phyloP scores from a whole-genome alignment of 2,888 invertebrate species.

The Mesorhabditis belari region DNA sequence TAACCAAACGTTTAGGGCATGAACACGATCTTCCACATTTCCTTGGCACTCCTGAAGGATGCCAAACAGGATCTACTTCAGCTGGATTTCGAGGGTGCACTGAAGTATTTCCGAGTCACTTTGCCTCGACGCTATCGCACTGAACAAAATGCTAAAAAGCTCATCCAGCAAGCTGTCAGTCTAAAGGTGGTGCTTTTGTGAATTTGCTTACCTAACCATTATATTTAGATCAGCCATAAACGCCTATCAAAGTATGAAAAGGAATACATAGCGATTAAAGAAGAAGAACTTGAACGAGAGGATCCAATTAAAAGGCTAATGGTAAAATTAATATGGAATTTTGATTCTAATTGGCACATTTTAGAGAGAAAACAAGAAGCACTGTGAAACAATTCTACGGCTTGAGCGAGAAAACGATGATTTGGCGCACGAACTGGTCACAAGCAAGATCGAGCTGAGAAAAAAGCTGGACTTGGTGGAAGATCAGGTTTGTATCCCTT shows the following conservation, averaged over 20 bases:
- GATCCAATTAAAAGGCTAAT: slow-evolving; percentile 58
- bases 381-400: slow-evolving; percentile 58
- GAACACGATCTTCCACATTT: slow-evolving; percentile 90
- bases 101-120: slow-evolving; percentile 90
- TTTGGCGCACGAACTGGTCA: slow-evolving; percentile 61
- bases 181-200: slow-evolving; percentile 65
- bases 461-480: slow-evolving; percentile 56
- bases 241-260: slow-evolving; percentile 88
- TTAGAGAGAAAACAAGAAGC: slow-evolving; percentile 39
- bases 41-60: slow-evolving; percentile 78
- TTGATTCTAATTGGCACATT: background rate
- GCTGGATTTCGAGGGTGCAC: slow-evolving; percentile 90
- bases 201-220: background rate
- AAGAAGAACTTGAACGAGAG: slow-evolving; percentile 53
- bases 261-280: slow-evolving; percentile 75
- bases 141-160: slow-evolving; percentile 77
- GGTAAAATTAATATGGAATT: slow-evolving; percentile 36
- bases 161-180: slow-evolving; percentile 82
- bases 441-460: slow-evolving; percentile 60
- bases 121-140: slow-evolving; percentile 90
- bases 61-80: slow-evolving; percentile 75
- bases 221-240: slow-evolving; percentile 60
- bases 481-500: slow-evolving; percentile 27
- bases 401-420: slow-evolving; percentile 63
- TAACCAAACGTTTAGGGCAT: slow-evolving; percentile 68